Conservation (phyloP, 2,797 vertebrate genomes). For the Oceanodroma leucorhoa region DNA sequence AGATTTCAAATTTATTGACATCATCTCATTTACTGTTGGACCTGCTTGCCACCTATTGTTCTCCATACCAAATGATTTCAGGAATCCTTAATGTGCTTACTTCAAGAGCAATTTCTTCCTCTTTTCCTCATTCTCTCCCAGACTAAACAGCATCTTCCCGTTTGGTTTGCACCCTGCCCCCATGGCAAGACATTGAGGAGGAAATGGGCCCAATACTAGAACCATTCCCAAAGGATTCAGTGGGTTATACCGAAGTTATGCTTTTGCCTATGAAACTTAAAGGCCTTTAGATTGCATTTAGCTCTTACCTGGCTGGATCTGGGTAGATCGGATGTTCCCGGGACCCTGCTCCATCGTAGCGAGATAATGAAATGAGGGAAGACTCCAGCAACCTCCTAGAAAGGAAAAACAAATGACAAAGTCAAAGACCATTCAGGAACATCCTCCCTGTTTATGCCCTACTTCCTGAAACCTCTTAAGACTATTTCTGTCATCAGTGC, state of each 20-base stretch:
- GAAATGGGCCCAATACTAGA: not conserved
- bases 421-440: constrained; percentile 56
- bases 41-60: constrained; percentile 28
- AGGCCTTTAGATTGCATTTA: constrained; percentile 25
- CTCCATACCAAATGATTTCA: not conserved
- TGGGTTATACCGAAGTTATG: not conserved
- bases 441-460: not conserved
- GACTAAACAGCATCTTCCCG: not conserved
- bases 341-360: constrained; percentile 95
- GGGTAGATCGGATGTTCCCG: constrained; percentile 98
- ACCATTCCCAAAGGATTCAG: not conserved
- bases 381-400: constrained; percentile 94
- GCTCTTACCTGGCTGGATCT: constrained; percentile 93
- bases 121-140: not conserved
- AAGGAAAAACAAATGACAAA: constrained; percentile 64
- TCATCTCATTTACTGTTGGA: not conserved
- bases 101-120: not conserved
- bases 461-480: constrained; percentile 1
- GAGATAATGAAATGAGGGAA: constrained; percentile 93
- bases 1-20: not conserved
- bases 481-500: not conserved
- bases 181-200: not conserved
- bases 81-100: not conserved
- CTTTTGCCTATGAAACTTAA: not conserved
- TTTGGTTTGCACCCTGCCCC: not conserved